phyloP scores from a whole-genome alignment of 2,113 vertebrate species.

The Epinephelus lanceolatus region DNA sequence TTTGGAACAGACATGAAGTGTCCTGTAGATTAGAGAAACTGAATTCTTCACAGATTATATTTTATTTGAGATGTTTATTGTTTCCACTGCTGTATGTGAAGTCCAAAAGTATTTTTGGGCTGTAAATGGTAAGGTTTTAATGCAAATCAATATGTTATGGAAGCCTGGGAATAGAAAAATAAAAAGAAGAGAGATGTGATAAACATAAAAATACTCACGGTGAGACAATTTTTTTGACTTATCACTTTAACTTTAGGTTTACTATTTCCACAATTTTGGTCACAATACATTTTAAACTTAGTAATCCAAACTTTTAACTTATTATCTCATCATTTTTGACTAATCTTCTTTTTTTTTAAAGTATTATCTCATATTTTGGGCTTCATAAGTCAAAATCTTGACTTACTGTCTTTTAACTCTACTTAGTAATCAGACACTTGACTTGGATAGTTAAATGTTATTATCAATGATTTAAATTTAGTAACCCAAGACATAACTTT shows the following conservation, averaged over 20 bases:
- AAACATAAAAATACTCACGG: neutral
- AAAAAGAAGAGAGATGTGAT: neutral
- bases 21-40: neutral
- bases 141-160: neutral
- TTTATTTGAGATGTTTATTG: neutral
- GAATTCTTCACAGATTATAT: neutral
- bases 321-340: neutral
- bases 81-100: neutral
- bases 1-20: conserved; percentile 5
- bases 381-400: too few species aligned
- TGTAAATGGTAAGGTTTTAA: neutral
- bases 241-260: neutral
- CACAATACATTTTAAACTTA: neutral
- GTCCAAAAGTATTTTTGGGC: neutral
- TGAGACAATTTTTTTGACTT: too few species aligned
- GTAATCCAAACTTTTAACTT: neutral
- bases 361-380: neutral
- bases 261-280: neutral
- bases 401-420: too few species aligned
- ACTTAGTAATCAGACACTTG: too few species aligned
- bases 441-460: neutral
- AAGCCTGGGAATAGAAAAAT: neutral
- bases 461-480: neutral
- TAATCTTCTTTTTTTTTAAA: neutral
- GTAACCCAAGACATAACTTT: neutral